Evolutionary conservation across 1,140 invertebrate species (phyloP), one percentile per base, ranked within the genome.

Genomic region (Bombus ignitus): DNA sequence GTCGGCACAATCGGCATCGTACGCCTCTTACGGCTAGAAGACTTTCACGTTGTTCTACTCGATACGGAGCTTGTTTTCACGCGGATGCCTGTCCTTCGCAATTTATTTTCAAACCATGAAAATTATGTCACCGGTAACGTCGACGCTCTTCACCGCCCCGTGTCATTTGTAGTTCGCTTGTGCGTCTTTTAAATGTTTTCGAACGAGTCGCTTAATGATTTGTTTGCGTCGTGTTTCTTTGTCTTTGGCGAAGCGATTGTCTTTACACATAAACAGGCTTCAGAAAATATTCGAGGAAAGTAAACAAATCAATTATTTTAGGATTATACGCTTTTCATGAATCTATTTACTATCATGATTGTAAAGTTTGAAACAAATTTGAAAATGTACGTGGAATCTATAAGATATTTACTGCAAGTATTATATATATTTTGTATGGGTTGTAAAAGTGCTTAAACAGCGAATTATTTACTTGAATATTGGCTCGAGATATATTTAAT

Each of bases 101-200:
- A n/a, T 80, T 80, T 71, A 80, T 70, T 80, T 71, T 47, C 53
- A 44, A n/a, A 44, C 35, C 44, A 37, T 39, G 78, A 71, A 70
- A 80, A 71, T 70, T 66, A 80, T 53, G 78, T 39, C 78, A 71
- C 35, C 78, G 44, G 44, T 57, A 68, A 53, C 65, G 1, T 53
- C 22, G 12, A 8, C 42, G 8, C 15, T 72, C 28, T 3, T 42
- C 39, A 28, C 8, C n/a, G 28, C 2, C 37, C 13, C 39, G 39
- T 53, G n/a, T 22, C 39, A 18, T 66, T 78, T 65, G 28, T 44
- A 42, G 65, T 78, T 62, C 28, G 32, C 8, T 47, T 8, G 39
- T 15, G 13, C 25, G 37, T 37, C n/a, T 42, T 18, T 59, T 25
- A 13, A 37, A 71, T 12, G 39, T 37, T 71, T 74, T 53, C 13